These are phyloP conservation scores for Suillia variegata DNA, from an alignment of 2,888 invertebrate genomes.

Conservation along the genomic window DNA sequence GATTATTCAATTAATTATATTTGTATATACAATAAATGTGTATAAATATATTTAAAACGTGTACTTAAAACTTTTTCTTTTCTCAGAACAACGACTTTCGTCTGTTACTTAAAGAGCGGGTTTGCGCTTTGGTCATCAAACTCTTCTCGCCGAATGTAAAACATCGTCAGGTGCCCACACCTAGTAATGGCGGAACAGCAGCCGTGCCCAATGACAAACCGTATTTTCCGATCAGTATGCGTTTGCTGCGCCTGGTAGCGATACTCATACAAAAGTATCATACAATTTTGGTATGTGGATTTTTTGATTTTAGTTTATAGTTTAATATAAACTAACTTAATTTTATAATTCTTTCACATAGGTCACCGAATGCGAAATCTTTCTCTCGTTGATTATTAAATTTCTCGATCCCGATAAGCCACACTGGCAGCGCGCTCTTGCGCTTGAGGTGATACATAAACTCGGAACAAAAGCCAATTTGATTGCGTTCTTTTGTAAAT, in stretches of 20 bases:
- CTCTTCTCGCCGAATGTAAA: conserved; percentile 99
- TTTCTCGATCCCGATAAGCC: conserved; percentile 97
- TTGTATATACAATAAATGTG: no score
- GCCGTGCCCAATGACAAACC: conserved; percentile 82
- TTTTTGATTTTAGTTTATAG: neutral
- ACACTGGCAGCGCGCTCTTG: conserved; percentile 93
- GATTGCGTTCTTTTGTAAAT: conserved; percentile 89
- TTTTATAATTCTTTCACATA: conserved; percentile 54
- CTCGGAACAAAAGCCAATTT: conserved; percentile 86
- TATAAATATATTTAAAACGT: neutral
- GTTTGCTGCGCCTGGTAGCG: conserved; percentile 89
- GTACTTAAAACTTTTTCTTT: no score
- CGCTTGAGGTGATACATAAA: conserved; percentile 94
- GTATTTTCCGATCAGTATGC: conserved; percentile 95
- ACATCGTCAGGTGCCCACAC: conserved; percentile 68
- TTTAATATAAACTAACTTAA: neutral
- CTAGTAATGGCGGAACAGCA: conserved; percentile 66
- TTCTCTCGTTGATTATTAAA: conserved; percentile 93
- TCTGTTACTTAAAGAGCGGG: conserved; percentile 92
- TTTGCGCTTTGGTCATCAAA: conserved; percentile 97
- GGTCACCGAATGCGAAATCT: conserved; percentile 98
- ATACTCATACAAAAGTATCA: conserved; percentile 94
- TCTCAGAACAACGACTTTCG: conserved; percentile 89
- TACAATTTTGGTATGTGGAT: conserved; percentile 77
- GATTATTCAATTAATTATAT: neutral